Evolutionary conservation across 2,888 invertebrate species (phyloP).

Genomic region (Leucophora obtusa): DNA sequence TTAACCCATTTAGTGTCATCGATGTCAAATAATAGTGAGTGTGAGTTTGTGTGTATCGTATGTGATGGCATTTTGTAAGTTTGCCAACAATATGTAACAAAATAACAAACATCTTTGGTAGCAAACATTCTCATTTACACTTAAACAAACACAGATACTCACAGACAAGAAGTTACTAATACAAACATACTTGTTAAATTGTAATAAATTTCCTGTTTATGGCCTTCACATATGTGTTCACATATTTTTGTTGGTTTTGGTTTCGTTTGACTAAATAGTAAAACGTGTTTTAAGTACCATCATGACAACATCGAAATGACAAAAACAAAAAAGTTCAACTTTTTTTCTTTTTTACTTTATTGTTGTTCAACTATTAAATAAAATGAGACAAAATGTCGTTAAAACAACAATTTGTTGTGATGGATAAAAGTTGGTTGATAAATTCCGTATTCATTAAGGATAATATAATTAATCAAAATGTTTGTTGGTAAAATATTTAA

Average conservation of each 20-base stretch:
- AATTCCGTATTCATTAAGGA: conserved; percentile 39
- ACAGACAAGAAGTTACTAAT: background rate
- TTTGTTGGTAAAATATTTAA: background rate
- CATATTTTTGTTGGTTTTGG: background rate
- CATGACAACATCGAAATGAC: background rate
- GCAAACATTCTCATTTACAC: background rate
- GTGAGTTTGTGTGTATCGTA: background rate
- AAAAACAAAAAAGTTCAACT: background rate
- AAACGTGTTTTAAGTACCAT: conserved; percentile 3
- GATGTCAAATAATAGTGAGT: background rate
- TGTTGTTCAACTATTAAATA: background rate
- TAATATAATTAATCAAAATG: conserved; percentile 28
- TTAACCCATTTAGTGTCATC: background rate
- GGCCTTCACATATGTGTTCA: conserved; percentile 2
- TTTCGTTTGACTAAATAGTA: conserved; percentile 30
- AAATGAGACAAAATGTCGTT: conserved; percentile 20
- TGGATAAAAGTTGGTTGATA: conserved; percentile 28
- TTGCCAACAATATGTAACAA: conserved; percentile 28
- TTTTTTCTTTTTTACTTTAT: background rate
- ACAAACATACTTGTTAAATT: conserved; percentile 11
- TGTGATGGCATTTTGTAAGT: conserved; percentile 17
- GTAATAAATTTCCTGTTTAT: conserved; percentile 31
- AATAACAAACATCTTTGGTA: conserved; percentile 4
- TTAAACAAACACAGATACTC: background rate
- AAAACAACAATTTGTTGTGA: conserved; percentile 16